Base-by-base conservation (phyloP, 2,113 vertebrate genomes). In the Zapus hudsonius region DNA sequence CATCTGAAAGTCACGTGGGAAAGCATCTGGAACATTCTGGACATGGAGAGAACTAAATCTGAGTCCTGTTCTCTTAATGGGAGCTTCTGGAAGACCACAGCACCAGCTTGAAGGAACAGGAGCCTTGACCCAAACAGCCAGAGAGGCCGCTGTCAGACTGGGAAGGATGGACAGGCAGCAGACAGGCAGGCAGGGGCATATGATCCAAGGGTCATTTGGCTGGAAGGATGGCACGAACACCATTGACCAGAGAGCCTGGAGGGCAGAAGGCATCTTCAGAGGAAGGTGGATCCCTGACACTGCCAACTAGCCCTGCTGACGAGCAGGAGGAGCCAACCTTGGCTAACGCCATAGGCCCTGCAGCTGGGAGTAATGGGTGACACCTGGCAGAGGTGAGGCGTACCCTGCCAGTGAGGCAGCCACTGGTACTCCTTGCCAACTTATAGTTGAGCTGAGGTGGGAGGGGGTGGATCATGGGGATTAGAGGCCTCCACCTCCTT, bases 371-470 rank as follows among this genome's bases (percentile, higher is more conserved):
- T 72, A 75, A 83, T 80, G 1, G 10, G 70, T 78, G 74, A 94
- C 81, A 82, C 74, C 89, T 81, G 90, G 90, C 84, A 73, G 64
- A 91, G 23, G 88, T 66, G 82, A 85, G 86, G 25, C 15, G 6
- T 23, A 42, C 59, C 59, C 47, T 87, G 84, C 69, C 76, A 55
- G n/a, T 33, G 47, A 40, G 38, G 59, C 47, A 85, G 52, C 74
- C 72, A 33, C 57, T 9, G 66, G 33, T 38, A 23, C 52, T 59
- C 7, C 29, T 36, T 44, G 81, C 89, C 61, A 15, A 40, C 63
- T 44, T 61, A 33, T n/a, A 59, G 44, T 33, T 19, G 66, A 92
- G 29, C 29, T 55, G 29, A 47, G 33, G 67, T 20, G 52, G 44
- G 61, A 27, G 4, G 6, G 31, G 44, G 5, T 3, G 1, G 3